Base-by-base conservation (phyloP, 2,797 vertebrate genomes). In the Hoplostethus atlanticus region DNA sequence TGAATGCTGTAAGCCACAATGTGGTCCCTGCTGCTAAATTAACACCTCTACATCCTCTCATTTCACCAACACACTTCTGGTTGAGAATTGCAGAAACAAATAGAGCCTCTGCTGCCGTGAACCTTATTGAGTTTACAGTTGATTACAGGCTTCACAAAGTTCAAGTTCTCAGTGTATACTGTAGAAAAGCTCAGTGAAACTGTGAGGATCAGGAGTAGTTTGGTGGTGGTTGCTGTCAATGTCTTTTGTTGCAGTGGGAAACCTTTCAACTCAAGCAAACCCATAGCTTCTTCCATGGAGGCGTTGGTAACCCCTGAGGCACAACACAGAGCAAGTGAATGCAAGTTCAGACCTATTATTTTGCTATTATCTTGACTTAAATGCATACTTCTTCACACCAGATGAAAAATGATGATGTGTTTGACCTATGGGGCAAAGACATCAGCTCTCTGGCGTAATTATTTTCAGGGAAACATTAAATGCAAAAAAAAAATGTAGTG, bases 311-410 rank as follows among this genome's bases (percentile, higher is more conserved):
- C 84, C 68, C 88, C 79, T 0, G n/a, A 76, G 87, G 90, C 84
- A 56, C 62, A 42, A 58, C 30, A 13, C 61, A 30, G 59, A 83
- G 61, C 87, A 85, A 84, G 92, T 84, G 71, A 64, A 63, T 80
- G 70, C 89, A 91, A 34, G 92, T 87, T 89, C 69, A 79, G 66
- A 68, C 77, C 64, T 25, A 90, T 88, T 84, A 84, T 77, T 73
- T 47, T 48, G 61, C 71, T 68, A 83, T 90, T 89, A 86, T 77
- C n/a, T 68, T 73, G 57, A 57, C 80, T 84, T 64, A 75, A 80
- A 73, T 68, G 65, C 51, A 25, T 12, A 51, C 76, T 67, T 84
- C 68, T 64, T 74, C 16, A 38, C 73, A 50, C 71, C 36, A 58
- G 58, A 79, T 77, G 80, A 73, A 79, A 84, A 87, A 88, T 63